Base-by-base conservation (phyloP, 2,888 invertebrate species). In the Sarcophaga subvicina region DNA sequence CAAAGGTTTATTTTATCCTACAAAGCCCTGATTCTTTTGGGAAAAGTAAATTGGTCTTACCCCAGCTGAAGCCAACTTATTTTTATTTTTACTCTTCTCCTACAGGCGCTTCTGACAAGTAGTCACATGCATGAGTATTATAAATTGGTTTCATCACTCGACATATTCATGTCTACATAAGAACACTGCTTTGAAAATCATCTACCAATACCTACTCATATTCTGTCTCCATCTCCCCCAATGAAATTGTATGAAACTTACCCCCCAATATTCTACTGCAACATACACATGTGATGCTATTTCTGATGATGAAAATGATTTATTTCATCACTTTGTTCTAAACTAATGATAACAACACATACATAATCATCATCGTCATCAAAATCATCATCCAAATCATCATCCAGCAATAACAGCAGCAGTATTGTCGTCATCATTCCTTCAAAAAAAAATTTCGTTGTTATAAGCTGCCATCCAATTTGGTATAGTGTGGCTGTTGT, bases 241-340 rank as follows among this genome's bases (percentile, higher is more conserved):
- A 54, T 49, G 10, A n/a, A 67, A 4, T 59, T 5, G 6, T 45
- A 66, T 47, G 14, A 79, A 2, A 20, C 12, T 54, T 47, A 45
- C 37, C 54, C 47, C 45, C 22, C 47, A 37, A 2, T 37, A 37
- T 37, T 37, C 6, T 69, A 63, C 27, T 67, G 27, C 59, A 2
- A 72, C 47, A 47, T 11, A 63, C 5, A 37, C 59, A 69, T 86
- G 22, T 82, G 64, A 78, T 59, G 20, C 54, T 82, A 69, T 69
- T 75, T 71, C 63, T 69, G 77, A 66, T 79, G 79, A 79, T 87
- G 80, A 80, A 89, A 91, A 92, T 92, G 92, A 92, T 92, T 92
- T 91, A 91, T 92, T 90, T 91, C 91, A 90, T 91, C 92, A 90
- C 91, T 91, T 91, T 90, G 89, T 89, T 89, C 71, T 75, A 87